Conservation (phyloP, 2,113 vertebrate species). For the Pampusana beccarii region DNA sequence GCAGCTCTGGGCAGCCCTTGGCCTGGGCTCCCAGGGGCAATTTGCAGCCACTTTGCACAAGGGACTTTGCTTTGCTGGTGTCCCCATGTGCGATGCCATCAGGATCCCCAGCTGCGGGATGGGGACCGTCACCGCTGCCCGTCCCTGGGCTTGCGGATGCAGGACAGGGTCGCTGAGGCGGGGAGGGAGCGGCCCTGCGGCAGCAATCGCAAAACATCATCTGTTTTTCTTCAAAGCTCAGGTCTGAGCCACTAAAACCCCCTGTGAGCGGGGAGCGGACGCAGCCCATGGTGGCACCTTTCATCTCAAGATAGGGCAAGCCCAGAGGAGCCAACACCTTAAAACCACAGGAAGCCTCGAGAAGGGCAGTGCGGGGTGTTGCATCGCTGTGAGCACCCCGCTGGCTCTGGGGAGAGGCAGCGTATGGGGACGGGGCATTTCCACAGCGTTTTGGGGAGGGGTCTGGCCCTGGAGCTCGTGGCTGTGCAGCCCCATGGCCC, state of each 20-base stretch:
- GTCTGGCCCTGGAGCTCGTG: rapidly evolving
- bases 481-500: rapidly evolving
- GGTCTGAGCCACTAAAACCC: not conserved
- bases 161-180: not conserved
- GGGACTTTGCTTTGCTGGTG: not conserved
- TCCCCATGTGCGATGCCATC: rapidly evolving
- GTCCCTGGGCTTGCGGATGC: not conserved
- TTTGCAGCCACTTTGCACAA: not conserved
- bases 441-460: not conserved
- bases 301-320: rapidly evolving
- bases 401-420: not conserved
- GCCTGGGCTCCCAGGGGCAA: not conserved
- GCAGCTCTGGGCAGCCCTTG: not conserved
- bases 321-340: not conserved
- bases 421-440: rapidly evolving
- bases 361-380: rapidly evolving
- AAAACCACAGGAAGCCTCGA: not conserved
- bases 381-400: rapidly evolving
- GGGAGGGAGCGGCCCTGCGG: not conserved
- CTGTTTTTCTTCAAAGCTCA: not conserved
- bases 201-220: not conserved
- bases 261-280: rapidly evolving
- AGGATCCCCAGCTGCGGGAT: not conserved
- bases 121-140: not conserved
- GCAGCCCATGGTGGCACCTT: not conserved